A percentile compares a stretch with the other conserved stretches of the same genome.
phyloP scores from a whole-genome alignment of 1,140 invertebrate species.

The Cardiocondyla obscurior region DNA sequence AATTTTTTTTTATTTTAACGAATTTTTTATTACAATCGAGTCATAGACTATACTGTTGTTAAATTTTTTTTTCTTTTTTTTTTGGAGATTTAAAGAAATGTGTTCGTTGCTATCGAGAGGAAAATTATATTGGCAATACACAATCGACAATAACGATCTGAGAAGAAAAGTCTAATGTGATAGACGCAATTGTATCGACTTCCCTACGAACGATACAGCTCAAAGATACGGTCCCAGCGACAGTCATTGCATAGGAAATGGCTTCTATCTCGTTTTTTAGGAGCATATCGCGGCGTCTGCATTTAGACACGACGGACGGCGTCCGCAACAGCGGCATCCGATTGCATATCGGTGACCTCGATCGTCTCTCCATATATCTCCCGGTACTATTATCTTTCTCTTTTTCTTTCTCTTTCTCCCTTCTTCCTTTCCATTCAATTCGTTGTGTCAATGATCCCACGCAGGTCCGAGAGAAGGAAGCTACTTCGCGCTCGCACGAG shows the following conservation, averaged over 20 bases:
- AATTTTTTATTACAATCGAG: neutral
- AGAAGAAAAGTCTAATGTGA: neutral
- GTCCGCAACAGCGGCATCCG: slow-evolving; percentile 51
- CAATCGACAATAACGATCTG: neutral
- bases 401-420: slow-evolving; percentile 22
- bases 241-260: neutral
- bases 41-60: neutral
- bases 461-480: slow-evolving; percentile 60
- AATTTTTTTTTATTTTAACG: neutral
- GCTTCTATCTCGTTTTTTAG: slow-evolving; percentile 55
- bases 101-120: neutral
- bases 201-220: neutral
- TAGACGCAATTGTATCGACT: slow-evolving; percentile 3
- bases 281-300: slow-evolving; percentile 21
- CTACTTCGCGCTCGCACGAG: slow-evolving; percentile 2
- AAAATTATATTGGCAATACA: neutral
- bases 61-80: neutral
- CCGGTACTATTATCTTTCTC: slow-evolving; percentile 3
- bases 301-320: slow-evolving; percentile 11
- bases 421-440: slow-evolving; percentile 51
- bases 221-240: neutral
- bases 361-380: slow-evolving; percentile 53
- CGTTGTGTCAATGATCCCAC: slow-evolving; percentile 71
- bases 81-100: too few species aligned
- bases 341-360: slow-evolving; percentile 70